Evolutionary conservation across 1,140 invertebrate species (phyloP), one percentile per base, ranked within the genome.

Genomic region (Macrobrachium rosenbergii): DNA sequence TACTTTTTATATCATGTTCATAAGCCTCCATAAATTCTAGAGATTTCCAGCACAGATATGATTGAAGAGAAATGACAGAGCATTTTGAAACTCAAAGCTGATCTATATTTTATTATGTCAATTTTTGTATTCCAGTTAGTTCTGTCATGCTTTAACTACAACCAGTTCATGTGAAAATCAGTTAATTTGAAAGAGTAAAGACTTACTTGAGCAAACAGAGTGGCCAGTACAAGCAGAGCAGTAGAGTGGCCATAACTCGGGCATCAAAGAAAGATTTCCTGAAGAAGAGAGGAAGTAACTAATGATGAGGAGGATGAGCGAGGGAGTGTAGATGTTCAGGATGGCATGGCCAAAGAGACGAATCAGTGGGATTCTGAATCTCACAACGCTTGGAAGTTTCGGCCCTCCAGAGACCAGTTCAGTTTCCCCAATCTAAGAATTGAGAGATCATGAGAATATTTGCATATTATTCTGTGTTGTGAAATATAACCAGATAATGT

Each of bases 301-400:
- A 60, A 83, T 83, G 58, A 83, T 45, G n/a, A 83, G 82, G 21
- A 83, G 82, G 60, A 83, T 83, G 17, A 77, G 59, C 16, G 82
- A 83, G 11, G 82, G 82, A 19, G 37, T 83, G 82, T 83, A 83
- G 73, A 83, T 83, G 59, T 75, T 83, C 6, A 83, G 82, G 52
- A 83, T 77, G 23, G 82, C 82, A 37, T 83, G 63, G 58, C 82
- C 82, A 10, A 45, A 37, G 52, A 45, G 82, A 6, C 82, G 52
- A 17, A 63, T 19, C 23, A 83, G 72, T 7, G 82, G 72, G 59
- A 83, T 83, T 2, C 73, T n/a, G 72, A 43, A 83, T 72, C 43
- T 63, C 19, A 63, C 21, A 28, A 76, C 82, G 12, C 82, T 83
- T 19, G 69, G 69, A 43, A 23, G 23, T 8, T 72, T 28, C 0